These are phyloP conservation scores for Ormia ochracea DNA, from an alignment of 2,888 invertebrate genomes.

Conservation along the genomic window DNA sequence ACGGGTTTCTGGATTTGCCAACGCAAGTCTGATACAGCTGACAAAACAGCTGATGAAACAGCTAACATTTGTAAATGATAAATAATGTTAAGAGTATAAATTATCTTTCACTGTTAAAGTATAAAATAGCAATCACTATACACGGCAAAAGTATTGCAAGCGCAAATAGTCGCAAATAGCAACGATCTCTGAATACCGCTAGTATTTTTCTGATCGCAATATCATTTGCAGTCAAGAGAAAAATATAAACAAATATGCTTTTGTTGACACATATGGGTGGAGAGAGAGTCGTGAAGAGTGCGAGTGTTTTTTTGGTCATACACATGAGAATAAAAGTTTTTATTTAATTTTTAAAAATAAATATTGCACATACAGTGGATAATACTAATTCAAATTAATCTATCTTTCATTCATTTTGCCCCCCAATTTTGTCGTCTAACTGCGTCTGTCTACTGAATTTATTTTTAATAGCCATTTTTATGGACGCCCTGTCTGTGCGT, in stretches of 20 bases:
- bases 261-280: slow-evolving; percentile 9
- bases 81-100: no score
- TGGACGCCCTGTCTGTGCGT: neutral
- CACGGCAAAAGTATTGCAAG: no score
- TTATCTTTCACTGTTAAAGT: no score
- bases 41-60: no score
- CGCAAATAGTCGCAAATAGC: no score
- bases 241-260: neutral
- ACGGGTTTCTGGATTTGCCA: no score
- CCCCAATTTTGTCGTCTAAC: neutral
- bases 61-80: no score
- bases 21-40: no score
- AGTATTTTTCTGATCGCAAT: no score
- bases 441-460: slow-evolving; percentile 5
- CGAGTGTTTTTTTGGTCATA: neutral
- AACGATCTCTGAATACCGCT: no score
- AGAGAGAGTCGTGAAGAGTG: neutral
- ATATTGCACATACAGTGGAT: neutral
- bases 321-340: slow-evolving; percentile 20
- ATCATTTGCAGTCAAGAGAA: neutral
- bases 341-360: slow-evolving; percentile 22
- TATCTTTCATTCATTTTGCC: neutral
- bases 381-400: neutral
- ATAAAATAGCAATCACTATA: no score
- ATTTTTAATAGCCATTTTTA: slow-evolving; percentile 18